These are phyloP conservation scores for Speoplatyrhinus poulsoni DNA, from an alignment of 2,113 vertebrate genomes.

Conservation along the genomic window DNA sequence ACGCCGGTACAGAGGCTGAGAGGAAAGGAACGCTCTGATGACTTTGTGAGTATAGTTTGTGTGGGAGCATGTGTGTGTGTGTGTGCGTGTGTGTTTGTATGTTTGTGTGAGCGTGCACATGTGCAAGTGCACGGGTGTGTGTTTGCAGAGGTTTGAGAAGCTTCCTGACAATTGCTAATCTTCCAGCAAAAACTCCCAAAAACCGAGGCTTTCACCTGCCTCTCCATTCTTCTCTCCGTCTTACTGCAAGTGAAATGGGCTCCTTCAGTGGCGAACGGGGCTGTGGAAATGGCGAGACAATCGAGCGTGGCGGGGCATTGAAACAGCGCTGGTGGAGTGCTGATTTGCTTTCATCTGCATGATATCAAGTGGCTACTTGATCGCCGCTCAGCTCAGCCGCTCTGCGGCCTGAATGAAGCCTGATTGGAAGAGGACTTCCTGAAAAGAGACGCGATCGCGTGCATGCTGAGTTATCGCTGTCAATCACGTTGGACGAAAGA, in stretches of 20 bases:
- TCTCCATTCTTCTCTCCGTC: constrained; percentile 47
- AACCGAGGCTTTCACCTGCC: constrained; percentile 43
- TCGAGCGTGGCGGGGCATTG: constrained; percentile 50
- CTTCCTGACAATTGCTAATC: constrained; percentile 56
- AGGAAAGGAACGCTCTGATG: constrained; percentile 52
- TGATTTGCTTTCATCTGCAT: constrained; percentile 65
- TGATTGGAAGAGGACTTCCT: constrained; percentile 14
- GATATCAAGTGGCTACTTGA: constrained; percentile 59
- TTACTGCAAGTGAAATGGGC: constrained; percentile 52
- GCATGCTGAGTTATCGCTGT: background rate
- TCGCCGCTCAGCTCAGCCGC: constrained; percentile 31
- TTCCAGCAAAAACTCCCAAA: constrained; percentile 46
- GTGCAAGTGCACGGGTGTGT: background rate
- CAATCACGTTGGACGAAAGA: background rate
- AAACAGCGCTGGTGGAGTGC: constrained; percentile 52
- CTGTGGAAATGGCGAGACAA: constrained; percentile 49
- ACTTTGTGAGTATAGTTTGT: constrained; percentile 43
- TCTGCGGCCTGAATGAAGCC: constrained; percentile 38
- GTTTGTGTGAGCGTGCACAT: background rate
- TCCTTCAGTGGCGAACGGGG: constrained; percentile 42
- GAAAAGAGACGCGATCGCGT: background rate
- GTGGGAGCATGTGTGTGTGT: background rate
- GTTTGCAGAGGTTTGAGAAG: constrained; percentile 35
- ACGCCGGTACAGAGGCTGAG: constrained; percentile 52
- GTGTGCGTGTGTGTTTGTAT: constrained; percentile 8